phyloP scores from a whole-genome alignment of 2,888 invertebrate genomes.

The Drosophila kambysellisi region DNA sequence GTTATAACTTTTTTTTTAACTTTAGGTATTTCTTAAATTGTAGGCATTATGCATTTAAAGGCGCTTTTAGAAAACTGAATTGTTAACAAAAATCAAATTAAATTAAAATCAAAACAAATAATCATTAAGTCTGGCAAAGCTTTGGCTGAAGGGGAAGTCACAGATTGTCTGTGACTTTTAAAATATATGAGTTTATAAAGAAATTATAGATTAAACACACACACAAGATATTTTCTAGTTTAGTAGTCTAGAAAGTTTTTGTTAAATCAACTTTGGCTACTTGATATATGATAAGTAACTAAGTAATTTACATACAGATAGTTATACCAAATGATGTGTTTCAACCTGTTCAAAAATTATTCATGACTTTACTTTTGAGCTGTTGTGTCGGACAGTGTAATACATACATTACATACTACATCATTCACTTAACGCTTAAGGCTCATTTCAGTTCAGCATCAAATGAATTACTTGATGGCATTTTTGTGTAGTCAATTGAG shows the following conservation, averaged over 20 bases:
- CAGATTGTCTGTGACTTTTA: constrained; percentile 5
- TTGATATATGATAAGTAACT: constrained; percentile 19
- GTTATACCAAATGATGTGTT: constrained; percentile 21
- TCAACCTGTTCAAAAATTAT: constrained; percentile 50
- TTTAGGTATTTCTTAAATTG: constrained; percentile 20
- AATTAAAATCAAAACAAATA: constrained; percentile 20
- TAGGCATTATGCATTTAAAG: constrained; percentile 23
- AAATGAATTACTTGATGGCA: constrained; percentile 63
- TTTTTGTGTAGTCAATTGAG: constrained; percentile 72
- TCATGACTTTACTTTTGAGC: constrained; percentile 31
- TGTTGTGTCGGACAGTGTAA: constrained; percentile 41
- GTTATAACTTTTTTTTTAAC: constrained; percentile 55
- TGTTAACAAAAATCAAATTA: constrained; percentile 3
- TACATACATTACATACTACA: constrained; percentile 14
- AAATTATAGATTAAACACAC: constrained; percentile 25
- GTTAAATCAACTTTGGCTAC: constrained; percentile 24
- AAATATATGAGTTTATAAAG: constrained; percentile 3
- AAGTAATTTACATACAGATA: constrained; percentile 14
- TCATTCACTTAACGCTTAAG: constrained; percentile 26
- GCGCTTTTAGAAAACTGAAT: constrained; percentile 13
- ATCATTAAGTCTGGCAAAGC: constrained; percentile 35
- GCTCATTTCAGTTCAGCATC: constrained; percentile 33
- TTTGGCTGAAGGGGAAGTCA: constrained; percentile 2
- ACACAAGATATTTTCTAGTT: neutral
- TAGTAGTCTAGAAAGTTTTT: constrained; percentile 9